Conservation (phyloP, 1,140 invertebrate genomes). For the Leptonema lineaticorne region DNA sequence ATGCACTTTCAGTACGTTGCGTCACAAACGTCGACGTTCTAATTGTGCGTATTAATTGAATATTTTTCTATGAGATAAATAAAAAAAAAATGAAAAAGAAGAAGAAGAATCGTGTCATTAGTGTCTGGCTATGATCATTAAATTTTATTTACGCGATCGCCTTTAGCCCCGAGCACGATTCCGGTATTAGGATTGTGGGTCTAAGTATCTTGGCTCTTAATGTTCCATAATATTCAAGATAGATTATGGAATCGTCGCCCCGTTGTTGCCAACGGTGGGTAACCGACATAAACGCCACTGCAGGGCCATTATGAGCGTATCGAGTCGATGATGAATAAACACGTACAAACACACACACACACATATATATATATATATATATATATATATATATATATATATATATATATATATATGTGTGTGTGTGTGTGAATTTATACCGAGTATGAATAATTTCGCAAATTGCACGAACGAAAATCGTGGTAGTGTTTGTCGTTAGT, state of each 20-base stretch:
- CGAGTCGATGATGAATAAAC: background rate
- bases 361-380: too few species aligned
- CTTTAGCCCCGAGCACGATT: background rate
- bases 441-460: too few species aligned
- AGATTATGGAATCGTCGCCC: background rate
- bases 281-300: background rate
- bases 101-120: background rate
- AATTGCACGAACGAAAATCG: too few species aligned
- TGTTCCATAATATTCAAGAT: background rate
- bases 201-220: background rate
- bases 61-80: too few species aligned
- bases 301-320: background rate
- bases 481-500: too few species aligned
- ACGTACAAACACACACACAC: too few species aligned
- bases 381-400: too few species aligned
- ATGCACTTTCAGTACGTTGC: too few species aligned
- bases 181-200: background rate
- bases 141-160: conserved; percentile 8
- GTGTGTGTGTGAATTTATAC: too few species aligned
- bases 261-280: background rate
- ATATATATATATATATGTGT: too few species aligned
- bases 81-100: too few species aligned
- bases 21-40: background rate
- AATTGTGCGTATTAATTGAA: background rate
- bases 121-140: background rate